phyloP scores from a whole-genome alignment of 2,797 vertebrate genomes.

The Dendrocincla fuliginosa region DNA sequence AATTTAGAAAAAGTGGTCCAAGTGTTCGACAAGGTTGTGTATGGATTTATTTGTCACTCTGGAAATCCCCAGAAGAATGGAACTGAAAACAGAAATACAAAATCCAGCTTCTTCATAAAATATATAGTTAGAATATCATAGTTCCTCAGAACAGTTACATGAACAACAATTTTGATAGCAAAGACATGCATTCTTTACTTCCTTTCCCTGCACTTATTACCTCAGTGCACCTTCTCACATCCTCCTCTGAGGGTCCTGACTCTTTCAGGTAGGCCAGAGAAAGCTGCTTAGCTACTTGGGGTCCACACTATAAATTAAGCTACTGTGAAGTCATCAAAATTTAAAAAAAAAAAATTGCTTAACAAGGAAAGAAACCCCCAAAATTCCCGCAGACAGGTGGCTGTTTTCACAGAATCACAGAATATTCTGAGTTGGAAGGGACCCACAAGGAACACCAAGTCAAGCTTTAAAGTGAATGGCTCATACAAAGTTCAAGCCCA shows the following conservation, averaged over 20 bases:
- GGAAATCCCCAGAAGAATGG: neutral
- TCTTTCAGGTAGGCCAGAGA: neutral
- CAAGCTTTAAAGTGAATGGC: neutral
- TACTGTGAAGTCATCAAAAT: neutral
- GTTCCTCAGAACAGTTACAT: neutral
- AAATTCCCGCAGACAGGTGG: neutral
- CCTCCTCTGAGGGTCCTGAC: neutral
- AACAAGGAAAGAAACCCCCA: neutral
- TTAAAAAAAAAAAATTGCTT: neutral
- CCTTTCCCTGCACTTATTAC: neutral
- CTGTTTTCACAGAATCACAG: neutral
- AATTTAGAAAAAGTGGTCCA: neutral
- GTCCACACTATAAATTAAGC: neutral
- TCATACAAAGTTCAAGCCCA: neutral
- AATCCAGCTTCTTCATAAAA: neutral
- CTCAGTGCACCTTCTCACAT: neutral
- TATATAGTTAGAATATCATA: neutral
- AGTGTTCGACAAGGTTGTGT: neutral
- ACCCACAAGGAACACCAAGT: neutral
- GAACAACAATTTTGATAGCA: neutral
- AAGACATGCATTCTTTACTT: accelerated
- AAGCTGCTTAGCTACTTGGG: neutral
- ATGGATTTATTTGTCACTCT: neutral
- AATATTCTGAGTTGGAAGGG: neutral
- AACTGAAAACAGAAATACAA: neutral